Base-by-base conservation (phyloP, 2,113 vertebrate species). In the Platycercus adscitus region DNA sequence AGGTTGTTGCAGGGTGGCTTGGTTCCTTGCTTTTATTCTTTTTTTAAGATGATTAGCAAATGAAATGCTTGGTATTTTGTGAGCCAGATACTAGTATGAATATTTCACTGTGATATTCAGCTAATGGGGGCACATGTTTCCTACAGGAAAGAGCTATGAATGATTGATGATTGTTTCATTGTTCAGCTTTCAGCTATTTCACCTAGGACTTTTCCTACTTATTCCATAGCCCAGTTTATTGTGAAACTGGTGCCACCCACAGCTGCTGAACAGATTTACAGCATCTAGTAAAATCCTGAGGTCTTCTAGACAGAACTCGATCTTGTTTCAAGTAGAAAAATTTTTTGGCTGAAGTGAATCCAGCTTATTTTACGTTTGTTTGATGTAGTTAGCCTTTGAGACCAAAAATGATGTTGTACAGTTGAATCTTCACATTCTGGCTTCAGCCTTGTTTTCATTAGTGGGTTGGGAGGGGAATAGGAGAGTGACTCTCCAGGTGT, bases 401-500 rank as follows among this genome's bases (percentile, higher is more conserved):
- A 91, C 70, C 69, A 92, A 80, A 96, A 96, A 63, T 95, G 84
- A 84, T 97, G 88, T 93, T 81, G 87, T 88, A 81, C 64, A 91
- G 87, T 91, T 96, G 91, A 93, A 95, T 91, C 83, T 95, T 94
- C 85, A 41, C 88, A 61, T 86, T 96, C 97, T 98, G 96, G 96
- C 96, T 95, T 95, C 76, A 81, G 80, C 77, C 82, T 78, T 97
- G 97, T 97, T 98, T 98, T 97, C 91, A 39, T 93, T 92, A 88
- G 88, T 95, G 95, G 89, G 88, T 95, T 97, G 96, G 91, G 95
- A 95, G 70, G 96, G 92, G 95, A 97, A 96, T 96, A 92, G 60
- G 58, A 92, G 97, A 95, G 95, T 89, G 97, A 97, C 89, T 97
- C 95, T 98, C 97, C 98, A 98, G 98, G 98, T 98, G 98, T 98